Conservation (phyloP, 2,797 vertebrate genomes). For the Gobionotothen gibberifrons region DNA sequence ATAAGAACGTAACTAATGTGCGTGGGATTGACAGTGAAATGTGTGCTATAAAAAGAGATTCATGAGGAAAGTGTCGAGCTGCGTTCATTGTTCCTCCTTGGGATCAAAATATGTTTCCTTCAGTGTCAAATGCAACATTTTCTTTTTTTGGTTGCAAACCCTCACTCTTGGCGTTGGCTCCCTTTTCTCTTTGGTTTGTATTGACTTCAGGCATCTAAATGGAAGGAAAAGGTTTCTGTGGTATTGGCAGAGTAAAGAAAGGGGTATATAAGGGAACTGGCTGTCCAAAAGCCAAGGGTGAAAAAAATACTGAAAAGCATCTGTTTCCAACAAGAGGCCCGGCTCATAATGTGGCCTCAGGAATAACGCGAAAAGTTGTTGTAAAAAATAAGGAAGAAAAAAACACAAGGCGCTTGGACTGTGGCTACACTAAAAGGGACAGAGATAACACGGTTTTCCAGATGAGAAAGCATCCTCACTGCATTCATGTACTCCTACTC, state of each 20-base stretch:
- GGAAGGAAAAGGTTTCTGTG: conserved; percentile 72
- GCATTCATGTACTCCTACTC: conserved; percentile 22
- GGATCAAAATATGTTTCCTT: conserved; percentile 54
- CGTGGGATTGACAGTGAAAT: conserved; percentile 39
- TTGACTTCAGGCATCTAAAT: conserved; percentile 70
- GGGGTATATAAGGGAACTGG: conserved; percentile 54
- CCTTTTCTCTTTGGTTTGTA: conserved; percentile 50
- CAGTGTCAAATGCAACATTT: conserved; percentile 35
- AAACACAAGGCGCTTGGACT: not conserved
- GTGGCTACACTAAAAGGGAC: conserved; percentile 17
- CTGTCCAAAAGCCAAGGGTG: conserved; percentile 52
- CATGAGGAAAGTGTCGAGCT: conserved; percentile 41
- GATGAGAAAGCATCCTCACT: conserved; percentile 25
- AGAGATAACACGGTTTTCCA: conserved; percentile 37
- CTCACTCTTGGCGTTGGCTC: conserved; percentile 26
- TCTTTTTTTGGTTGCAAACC: conserved; percentile 16
- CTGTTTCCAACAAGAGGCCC: conserved; percentile 64
- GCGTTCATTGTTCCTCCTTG: conserved; percentile 33
- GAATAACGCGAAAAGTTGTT: conserved; percentile 45
- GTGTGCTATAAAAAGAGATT: conserved; percentile 51
- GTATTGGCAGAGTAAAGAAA: conserved; percentile 66
- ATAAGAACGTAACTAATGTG: conserved; percentile 57
- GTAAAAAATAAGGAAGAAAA: conserved; percentile 17
- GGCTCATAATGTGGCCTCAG: conserved; percentile 53
- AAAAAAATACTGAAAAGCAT: conserved; percentile 53